Evolutionary conservation across 2,797 vertebrate species (phyloP), one percentile per base, ranked within the genome.

Genomic region (Petrocephalus schoutedeni): DNA sequence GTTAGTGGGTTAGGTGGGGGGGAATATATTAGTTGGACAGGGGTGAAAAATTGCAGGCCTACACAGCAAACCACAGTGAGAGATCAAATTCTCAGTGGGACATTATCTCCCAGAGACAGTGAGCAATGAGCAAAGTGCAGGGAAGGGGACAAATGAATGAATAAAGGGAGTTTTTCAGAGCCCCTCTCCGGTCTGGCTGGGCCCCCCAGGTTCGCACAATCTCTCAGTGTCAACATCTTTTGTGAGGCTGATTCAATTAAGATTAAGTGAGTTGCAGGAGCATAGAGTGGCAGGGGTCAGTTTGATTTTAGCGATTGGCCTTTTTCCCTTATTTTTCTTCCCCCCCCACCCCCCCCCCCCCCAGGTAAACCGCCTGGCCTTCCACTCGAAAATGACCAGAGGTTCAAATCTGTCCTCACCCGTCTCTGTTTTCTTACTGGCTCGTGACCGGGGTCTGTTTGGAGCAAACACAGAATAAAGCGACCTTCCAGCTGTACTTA

Each of bases 211-310:
- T 97, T 97, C 94, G 93, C 96, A 96, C 96, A 96, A 99, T 99
- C 97, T 97, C 97, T 98, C 96, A 98, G 96, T 99, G 98, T 98
- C 98, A 98, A 97, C 97, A 96, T 95, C 95, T 94, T 95, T 97
- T 95, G 94, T 89, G 94, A 97, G 96, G 97, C 97, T 97, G 98
- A 99, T 99, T 99, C 98, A 98, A 99, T 99, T 99, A 99, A 99
- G 98, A 99, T 99, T 99, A 99, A 97, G 93, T 89, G 95, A 95
- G 94, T 95, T 93, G 94, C 92, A 93, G 95, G 92, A 95, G 95
- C 77, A 92, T 93, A 94, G 96, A 97, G 95, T 96, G 96, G 96
- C 97, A 95, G 92, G 96, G 96, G 96, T 97, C 97, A 95, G 94
- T 96, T 96, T 96, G 96, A 96, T 96, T 95, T 93, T 91, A 90